A percentile compares a stretch with the other conserved stretches of the same genome.
Conservation (phyloP, 2,797 vertebrate genomes). For the Pipistrellus nathusii region DNA sequence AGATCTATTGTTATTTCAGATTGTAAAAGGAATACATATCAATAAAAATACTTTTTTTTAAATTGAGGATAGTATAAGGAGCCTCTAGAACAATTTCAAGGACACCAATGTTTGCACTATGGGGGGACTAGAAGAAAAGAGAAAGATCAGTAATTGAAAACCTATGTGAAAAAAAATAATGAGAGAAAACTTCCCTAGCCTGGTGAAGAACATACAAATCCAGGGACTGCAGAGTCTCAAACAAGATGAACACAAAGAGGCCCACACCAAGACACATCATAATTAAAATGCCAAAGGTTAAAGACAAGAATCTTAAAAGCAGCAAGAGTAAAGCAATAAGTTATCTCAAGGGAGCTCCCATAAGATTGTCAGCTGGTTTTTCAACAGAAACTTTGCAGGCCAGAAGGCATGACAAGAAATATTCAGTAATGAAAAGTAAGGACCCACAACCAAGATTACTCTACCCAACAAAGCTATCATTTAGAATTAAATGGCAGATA, state of each 20-base stretch:
- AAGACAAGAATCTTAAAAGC: not conserved
- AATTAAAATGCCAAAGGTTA: not conserved
- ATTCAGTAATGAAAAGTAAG: not conserved
- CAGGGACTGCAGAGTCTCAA: not conserved
- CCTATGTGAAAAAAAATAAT: not conserved
- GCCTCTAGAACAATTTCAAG: not conserved
- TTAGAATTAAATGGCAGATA: not conserved
- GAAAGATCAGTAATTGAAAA: not conserved
- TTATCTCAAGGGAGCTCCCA: not conserved
- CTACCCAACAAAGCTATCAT: not conserved
- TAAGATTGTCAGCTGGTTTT: not conserved
- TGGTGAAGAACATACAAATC: not conserved
- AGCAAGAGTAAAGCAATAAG: not conserved
- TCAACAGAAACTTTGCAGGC: not conserved
- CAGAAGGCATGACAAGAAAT: not conserved
- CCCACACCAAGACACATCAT: not conserved
- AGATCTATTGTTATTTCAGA: not conserved
- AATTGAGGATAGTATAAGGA: not conserved
- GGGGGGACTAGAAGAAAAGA: not conserved
- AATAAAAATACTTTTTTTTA: not conserved
- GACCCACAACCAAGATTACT: not conserved
- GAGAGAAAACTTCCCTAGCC: not conserved
- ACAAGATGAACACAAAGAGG: not conserved
- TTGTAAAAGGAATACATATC: slow-evolving; percentile 16
- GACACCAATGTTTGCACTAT: not conserved